Percentiles rank a stretch among this genome's conserved stretches.
Evolutionary conservation across 2,797 vertebrate species (phyloP).

Genomic region (Leptatherina wallacei): DNA sequence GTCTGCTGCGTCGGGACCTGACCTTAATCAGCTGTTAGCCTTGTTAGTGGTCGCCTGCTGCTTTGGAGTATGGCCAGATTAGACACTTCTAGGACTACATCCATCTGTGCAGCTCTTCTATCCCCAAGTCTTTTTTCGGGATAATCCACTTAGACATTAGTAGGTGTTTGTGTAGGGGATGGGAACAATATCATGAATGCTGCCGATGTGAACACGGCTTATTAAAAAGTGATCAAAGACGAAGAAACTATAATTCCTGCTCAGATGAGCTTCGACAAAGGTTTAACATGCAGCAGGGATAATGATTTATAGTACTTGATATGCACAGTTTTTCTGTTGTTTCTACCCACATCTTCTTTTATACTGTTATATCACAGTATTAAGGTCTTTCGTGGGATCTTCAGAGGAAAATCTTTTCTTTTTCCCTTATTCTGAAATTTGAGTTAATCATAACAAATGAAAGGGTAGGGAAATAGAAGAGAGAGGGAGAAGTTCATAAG

Average conservation of each 20-base stretch:
- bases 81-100: constrained; percentile 61
- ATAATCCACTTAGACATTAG: constrained; percentile 72
- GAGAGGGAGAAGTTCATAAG: neutral
- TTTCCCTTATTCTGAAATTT: neutral
- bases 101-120: constrained; percentile 58
- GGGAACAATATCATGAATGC: constrained; percentile 25
- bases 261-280: neutral
- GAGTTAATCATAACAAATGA: neutral
- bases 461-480: neutral
- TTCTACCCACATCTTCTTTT: neutral
- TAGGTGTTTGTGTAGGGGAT: constrained; percentile 32
- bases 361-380: neutral
- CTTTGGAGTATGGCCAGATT: constrained; percentile 75
- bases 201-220: neutral
- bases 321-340: neutral
- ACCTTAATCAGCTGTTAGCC: constrained; percentile 82
- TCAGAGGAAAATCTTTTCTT: too few species aligned
- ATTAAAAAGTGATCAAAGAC: neutral
- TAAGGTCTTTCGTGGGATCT: neutral
- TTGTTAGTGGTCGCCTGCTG: constrained; percentile 71
- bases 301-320: neutral
- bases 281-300: neutral
- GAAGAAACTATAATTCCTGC: neutral
- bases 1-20: constrained; percentile 54
- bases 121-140: constrained; percentile 56